Percentiles rank a stretch among this genome's conserved stretches.
Conservation (phyloP, 2,888 invertebrate genomes). For the Dolichomitus sp. region DNA sequence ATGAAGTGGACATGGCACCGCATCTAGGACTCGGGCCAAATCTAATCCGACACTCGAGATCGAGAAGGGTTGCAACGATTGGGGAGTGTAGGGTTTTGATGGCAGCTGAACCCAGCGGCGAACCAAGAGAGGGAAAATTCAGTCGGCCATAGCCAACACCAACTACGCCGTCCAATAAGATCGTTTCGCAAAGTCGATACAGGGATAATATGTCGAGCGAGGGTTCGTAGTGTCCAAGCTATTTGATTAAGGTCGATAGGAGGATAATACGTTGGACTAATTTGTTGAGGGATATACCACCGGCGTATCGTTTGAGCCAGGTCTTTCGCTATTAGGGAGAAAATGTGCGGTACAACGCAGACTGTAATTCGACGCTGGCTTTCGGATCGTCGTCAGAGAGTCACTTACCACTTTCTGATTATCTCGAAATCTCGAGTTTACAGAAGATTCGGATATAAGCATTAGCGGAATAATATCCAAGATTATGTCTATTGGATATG, state of each 20-base stretch:
- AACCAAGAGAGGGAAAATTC: slow-evolving; percentile 51
- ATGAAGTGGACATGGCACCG: slow-evolving; percentile 77
- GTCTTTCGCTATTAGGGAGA: slow-evolving; percentile 27
- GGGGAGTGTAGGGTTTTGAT: slow-evolving; percentile 42
- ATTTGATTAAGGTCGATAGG: slow-evolving; percentile 70
- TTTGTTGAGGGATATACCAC: slow-evolving; percentile 63
- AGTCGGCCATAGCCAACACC: slow-evolving; percentile 39
- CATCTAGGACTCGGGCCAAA: slow-evolving; percentile 77
- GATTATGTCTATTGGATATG: too few species aligned
- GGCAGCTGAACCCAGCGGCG: slow-evolving; percentile 27
- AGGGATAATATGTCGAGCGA: slow-evolving; percentile 59
- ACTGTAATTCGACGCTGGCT: slow-evolving; percentile 1
- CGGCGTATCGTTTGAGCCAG: slow-evolving; percentile 39
- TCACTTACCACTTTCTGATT: slow-evolving; percentile 38
- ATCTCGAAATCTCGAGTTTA: slow-evolving; percentile 43
- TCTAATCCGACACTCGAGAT: slow-evolving; percentile 80
- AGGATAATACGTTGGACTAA: slow-evolving; percentile 69
- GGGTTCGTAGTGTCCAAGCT: slow-evolving; percentile 62
- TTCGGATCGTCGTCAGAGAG: slow-evolving; percentile 22
- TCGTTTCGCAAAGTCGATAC: slow-evolving; percentile 66
- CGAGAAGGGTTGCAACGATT: slow-evolving; percentile 69
- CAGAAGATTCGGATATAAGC: neutral
- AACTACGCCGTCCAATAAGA: slow-evolving; percentile 61
- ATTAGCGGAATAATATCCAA: too few species aligned
- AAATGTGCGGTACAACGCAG: slow-evolving; percentile 5